Base-by-base conservation (phyloP, 1,140 invertebrate species). In the Cyclina sinensis region DNA sequence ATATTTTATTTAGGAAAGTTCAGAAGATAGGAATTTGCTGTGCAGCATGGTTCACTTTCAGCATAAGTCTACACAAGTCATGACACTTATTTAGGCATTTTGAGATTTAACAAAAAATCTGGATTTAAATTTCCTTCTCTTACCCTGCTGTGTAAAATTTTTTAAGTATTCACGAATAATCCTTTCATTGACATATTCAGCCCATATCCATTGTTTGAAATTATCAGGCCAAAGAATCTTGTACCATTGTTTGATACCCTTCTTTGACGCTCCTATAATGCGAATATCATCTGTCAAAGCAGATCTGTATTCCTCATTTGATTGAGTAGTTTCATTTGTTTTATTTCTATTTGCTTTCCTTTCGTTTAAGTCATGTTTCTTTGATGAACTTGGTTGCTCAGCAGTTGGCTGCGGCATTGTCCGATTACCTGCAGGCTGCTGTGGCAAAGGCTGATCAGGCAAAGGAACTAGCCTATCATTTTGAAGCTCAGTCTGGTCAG, bases 11-110 rank as follows among this genome's bases (percentile, higher is more conserved):
- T 30, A 30, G 35, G 1, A 74, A 74, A 74, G 70, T 7, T 39
- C 5, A 24, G 70, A 39, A 27, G 70, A 74, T 74, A 74, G 70
- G 11, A 7, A 12, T 74, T 74, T 39, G 70, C 70, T 74, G 70
- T 27, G 70, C 32, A 74, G 35, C 70, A 21, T 68, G 32, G 70
- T 74, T 70, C 68, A 70, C 32, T 70, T 70, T 32, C n/a, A 70
- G 68, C 68, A 30, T 30, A 70, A 70, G 68, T 70, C 24, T 32
- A n/a, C 27, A 70, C 68, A 5, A 14, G 32, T 32, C 68, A 70
- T 70, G 32, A 12, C 5, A 39, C 24, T 11, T 70, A 39, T 32
- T 70, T n/a, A 70, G 12, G 70, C 70, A 9, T 74, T 39, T 37
- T 43, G 35, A 18, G 70, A 24, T 74, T 24, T 39, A 2, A n/a